These are phyloP conservation scores for Eubasilissa splendida DNA, from an alignment of 2,888 invertebrate species.

Conservation along the genomic window DNA sequence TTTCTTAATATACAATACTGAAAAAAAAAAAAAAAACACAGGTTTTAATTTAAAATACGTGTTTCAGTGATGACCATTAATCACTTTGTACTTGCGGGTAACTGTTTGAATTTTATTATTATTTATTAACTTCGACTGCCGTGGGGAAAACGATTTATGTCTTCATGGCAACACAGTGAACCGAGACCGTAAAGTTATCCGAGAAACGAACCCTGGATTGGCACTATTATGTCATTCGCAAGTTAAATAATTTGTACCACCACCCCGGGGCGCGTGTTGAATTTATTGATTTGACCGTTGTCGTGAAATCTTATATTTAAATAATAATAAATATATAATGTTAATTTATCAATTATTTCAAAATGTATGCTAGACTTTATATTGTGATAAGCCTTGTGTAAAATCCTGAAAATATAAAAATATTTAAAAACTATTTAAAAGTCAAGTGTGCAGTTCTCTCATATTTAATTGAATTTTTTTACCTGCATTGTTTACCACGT, in stretches of 20 bases:
- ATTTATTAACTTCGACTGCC: not conserved
- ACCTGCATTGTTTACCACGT: too few species aligned
- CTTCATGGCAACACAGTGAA: not conserved
- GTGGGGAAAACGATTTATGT: constrained; percentile 5
- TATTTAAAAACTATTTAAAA: too few species aligned
- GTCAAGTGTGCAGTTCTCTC: too few species aligned
- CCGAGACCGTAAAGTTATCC: not conserved
- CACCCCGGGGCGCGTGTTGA: not conserved
- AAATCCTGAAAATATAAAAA: too few species aligned
- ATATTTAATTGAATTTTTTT: too few species aligned
- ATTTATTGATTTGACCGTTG: too few species aligned
- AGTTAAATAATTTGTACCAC: not conserved
- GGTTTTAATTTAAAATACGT: not conserved
- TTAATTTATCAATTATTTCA: too few species aligned
- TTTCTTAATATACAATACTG: not conserved
- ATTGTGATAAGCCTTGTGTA: too few species aligned
- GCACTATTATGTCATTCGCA: constrained; percentile 14
- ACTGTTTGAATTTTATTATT: constrained; percentile 1
- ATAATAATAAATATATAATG: too few species aligned
- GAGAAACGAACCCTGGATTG: not conserved
- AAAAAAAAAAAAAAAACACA: not conserved
- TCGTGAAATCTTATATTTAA: too few species aligned
- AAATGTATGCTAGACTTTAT: too few species aligned
- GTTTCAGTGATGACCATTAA: not conserved
- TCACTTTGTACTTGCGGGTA: not conserved